Evolutionary conservation across 2,888 invertebrate species (phyloP), one percentile per base, ranked within the genome.

Genomic region (Pandemis heparana): DNA sequence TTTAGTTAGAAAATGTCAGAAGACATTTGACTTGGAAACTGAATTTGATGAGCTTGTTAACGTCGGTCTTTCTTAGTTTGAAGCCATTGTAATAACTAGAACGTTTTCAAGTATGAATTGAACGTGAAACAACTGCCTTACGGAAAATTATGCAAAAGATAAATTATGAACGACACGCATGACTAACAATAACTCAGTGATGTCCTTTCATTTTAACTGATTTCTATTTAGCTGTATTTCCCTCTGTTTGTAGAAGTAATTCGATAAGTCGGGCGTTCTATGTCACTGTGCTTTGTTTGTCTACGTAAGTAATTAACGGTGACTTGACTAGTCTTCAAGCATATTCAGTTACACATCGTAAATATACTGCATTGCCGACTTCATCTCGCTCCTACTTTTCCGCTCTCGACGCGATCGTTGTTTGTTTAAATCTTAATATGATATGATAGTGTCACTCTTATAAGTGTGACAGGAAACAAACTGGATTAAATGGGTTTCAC

Each of bases 101-200:
- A 83, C 82, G 81, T 81, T 83, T 80, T 77, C 75, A 75, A 79
- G 2, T 56, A 84, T 88, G n/a, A 64, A 32, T 84, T 88, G n/a
- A 64, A 9, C 81, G 82, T 84, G 81, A 82, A 85, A 82, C 78
- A 80, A 83, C 75, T 82, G 81, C 78, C 79, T 46, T n/a, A 87
- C 87, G 88, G 85, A 89, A 90, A 90, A 89, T 91, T 91, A 91
- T 90, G 89, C 80, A 85, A 89, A 91, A 88, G 80, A 77, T 32
- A 46, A 67, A 80, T 79, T 80, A 73, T 75, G 75, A 78, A 79
- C 5, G 10, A 65, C 16, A 32, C 14, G n/a, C 48, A 48, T n/a
- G 48, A 48, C 48, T n/a, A n/a, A 48, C 18, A 16, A 18, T 18
- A 8, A 8, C 23, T 23, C 23, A 23, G 1, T 4, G 10, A 56